These are phyloP conservation scores for Geotrypetes seraphini DNA, from an alignment of 2,797 vertebrate genomes.

Conservation along the genomic window DNA sequence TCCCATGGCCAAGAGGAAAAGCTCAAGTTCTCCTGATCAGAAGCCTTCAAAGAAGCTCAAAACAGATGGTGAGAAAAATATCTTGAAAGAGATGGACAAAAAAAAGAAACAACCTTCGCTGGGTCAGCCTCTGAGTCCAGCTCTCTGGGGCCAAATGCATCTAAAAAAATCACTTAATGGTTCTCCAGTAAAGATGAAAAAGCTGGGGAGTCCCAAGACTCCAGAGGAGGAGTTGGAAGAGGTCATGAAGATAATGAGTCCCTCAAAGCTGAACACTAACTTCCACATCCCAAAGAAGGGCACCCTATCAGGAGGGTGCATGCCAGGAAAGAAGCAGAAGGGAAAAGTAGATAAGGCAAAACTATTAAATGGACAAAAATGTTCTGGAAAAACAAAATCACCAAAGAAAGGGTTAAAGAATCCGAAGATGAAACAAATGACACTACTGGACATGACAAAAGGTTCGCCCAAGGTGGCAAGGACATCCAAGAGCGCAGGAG, in stretches of 20 bases:
- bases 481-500: slow-evolving; percentile 57
- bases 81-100: slow-evolving; percentile 44
- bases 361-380: slow-evolving; percentile 71
- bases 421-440: slow-evolving; percentile 87
- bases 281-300: slow-evolving; percentile 55
- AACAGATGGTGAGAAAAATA: slow-evolving; percentile 36
- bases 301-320: slow-evolving; percentile 32
- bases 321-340: slow-evolving; percentile 54
- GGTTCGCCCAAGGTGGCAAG: slow-evolving; percentile 58
- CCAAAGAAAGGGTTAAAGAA: slow-evolving; percentile 76
- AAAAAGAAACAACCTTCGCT: slow-evolving; percentile 55
- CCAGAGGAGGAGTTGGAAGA: slow-evolving; percentile 55
- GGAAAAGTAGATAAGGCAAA: slow-evolving; percentile 50
- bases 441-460: slow-evolving; percentile 84
- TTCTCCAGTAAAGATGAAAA: slow-evolving; percentile 85
- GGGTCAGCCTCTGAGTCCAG: slow-evolving; percentile 73
- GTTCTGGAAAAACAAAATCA: slow-evolving; percentile 48
- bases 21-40: slow-evolving; percentile 69
- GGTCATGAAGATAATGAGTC: slow-evolving; percentile 56
- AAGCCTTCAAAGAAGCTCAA: slow-evolving; percentile 78
- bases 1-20: slow-evolving; percentile 81
- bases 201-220: slow-evolving; percentile 62
- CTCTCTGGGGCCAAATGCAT: slow-evolving; percentile 85
- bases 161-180: slow-evolving; percentile 76
- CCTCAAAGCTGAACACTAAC: slow-evolving; percentile 53